Conservation (phyloP, 2,797 vertebrate species). For the Decapterus maruadsi region DNA sequence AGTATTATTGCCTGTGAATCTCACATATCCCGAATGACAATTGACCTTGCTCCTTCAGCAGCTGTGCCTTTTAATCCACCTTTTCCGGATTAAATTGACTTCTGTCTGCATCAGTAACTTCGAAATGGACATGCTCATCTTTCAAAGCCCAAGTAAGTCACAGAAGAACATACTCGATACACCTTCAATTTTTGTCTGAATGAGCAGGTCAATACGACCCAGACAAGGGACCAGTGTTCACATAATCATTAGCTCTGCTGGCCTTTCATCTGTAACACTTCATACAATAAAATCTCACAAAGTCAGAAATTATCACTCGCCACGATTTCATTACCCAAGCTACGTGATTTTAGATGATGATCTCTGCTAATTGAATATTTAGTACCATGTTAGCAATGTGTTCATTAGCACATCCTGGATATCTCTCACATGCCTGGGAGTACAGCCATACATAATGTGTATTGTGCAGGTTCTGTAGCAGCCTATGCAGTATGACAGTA, state of each 20-base stretch:
- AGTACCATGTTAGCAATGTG: not conserved
- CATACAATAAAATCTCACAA: constrained; percentile 13
- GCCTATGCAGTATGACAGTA: constrained; percentile 40
- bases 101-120: constrained; percentile 29
- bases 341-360: constrained; percentile 24
- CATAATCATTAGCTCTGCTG: constrained; percentile 28
- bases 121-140: constrained; percentile 23
- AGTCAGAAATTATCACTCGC: constrained; percentile 30
- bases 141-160: constrained; percentile 46
- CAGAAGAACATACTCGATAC: constrained; percentile 25
- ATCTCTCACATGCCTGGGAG: constrained; percentile 42
- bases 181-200: constrained; percentile 31
- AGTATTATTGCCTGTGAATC: not conserved
- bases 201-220: constrained; percentile 35
- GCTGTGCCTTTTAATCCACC: constrained; percentile 18
- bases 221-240: constrained; percentile 24
- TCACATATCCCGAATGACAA: not conserved
- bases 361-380: constrained; percentile 51
- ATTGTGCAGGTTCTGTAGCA: constrained; percentile 31
- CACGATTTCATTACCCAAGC: constrained; percentile 35
- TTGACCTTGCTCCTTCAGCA: constrained; percentile 4
- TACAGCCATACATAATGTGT: constrained; percentile 24
- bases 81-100: constrained; percentile 14
- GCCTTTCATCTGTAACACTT: constrained; percentile 35
- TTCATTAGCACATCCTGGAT: constrained; percentile 51